Conservation (phyloP, 2,797 vertebrate species). For the Mormyrus hasselquistii region DNA sequence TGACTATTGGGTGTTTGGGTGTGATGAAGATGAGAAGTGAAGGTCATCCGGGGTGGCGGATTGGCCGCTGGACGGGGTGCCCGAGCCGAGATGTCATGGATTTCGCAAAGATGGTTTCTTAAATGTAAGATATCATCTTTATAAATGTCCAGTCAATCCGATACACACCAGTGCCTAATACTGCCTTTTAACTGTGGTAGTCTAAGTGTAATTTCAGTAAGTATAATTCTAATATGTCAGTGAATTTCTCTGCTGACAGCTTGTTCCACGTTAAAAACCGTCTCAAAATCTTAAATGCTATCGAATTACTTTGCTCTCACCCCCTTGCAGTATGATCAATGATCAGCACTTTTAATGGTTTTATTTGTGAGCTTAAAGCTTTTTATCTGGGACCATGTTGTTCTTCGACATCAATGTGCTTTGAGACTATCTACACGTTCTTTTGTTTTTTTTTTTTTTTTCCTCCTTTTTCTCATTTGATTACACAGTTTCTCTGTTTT, state of each 20-base stretch:
- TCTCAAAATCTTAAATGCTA: neutral
- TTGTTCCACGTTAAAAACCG: neutral
- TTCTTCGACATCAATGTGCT: neutral
- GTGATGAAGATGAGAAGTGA: neutral
- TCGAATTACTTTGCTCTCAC: neutral
- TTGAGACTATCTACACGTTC: neutral
- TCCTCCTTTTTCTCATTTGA: neutral
- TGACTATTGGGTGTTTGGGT: neutral
- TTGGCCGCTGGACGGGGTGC: neutral
- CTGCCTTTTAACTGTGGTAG: neutral
- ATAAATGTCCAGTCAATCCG: neutral
- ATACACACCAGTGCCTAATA: neutral
- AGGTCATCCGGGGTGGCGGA: neutral
- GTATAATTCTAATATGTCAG: neutral
- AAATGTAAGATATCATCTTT: neutral
- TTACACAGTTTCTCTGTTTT: conserved; percentile 36
- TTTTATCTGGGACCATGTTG: neutral
- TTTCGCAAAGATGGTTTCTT: neutral
- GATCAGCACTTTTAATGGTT: neutral
- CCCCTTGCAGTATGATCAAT: neutral
- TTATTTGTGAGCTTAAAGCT: neutral
- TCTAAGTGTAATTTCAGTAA: neutral
- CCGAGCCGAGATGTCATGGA: neutral
- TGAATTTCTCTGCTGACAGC: neutral
- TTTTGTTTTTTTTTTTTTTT: neutral